These are phyloP conservation scores for Diadema setosum DNA, from an alignment of 35 echinoderm and acorn worm genomes.

Conservation along the genomic window DNA sequence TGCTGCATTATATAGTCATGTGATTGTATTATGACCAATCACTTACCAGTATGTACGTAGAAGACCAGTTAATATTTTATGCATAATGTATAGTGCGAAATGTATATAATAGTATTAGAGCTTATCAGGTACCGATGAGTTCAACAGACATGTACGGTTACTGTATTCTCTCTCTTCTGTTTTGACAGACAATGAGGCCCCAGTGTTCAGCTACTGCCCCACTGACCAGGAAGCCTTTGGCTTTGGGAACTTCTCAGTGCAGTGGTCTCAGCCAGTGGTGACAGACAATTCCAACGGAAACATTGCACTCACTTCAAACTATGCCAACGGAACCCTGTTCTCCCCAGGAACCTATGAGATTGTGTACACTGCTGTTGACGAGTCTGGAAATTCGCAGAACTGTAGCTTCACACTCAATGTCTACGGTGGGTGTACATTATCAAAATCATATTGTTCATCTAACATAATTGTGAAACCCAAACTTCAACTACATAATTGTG, in stretches of 20 bases:
- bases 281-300: neutral
- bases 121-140: too few species aligned
- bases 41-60: too few species aligned
- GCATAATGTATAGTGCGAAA: too few species aligned
- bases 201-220: neutral
- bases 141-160: too few species aligned
- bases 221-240: neutral
- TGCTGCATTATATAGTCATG: too few species aligned
- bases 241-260: neutral
- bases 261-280: neutral
- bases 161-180: neutral
- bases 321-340: conserved; percentile 15
- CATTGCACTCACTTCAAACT: neutral
- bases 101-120: too few species aligned
- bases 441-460: too few species aligned
- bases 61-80: too few species aligned
- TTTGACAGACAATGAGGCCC: neutral
- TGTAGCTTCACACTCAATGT: neutral
- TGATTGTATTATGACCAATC: too few species aligned
- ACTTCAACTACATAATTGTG: too few species aligned
- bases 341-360: conserved; percentile 21
- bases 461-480: too few species aligned
- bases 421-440: neutral
- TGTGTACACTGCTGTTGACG: conserved; percentile 9
- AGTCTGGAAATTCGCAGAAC: conserved; percentile 1